These are phyloP conservation scores for Rhagoletis pomonella DNA, from an alignment of 1,140 invertebrate species.

Conservation along the genomic window DNA sequence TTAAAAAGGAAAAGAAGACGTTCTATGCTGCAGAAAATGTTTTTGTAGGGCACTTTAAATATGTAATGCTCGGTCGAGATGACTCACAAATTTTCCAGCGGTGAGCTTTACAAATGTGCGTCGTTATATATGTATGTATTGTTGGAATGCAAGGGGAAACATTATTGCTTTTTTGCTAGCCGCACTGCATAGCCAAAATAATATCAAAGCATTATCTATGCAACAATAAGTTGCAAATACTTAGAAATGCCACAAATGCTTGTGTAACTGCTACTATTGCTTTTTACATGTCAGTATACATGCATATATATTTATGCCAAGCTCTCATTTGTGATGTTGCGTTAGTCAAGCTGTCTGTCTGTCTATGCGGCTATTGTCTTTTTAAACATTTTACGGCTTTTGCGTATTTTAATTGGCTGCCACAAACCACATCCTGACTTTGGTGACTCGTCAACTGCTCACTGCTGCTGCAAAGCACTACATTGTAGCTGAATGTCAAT, in stretches of 20 bases:
- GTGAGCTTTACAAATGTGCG: too few species aligned
- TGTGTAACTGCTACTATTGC: background rate
- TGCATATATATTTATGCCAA: background rate
- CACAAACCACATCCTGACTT: background rate
- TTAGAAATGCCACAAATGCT: background rate
- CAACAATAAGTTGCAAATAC: background rate
- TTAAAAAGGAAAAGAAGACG: too few species aligned
- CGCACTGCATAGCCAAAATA: background rate
- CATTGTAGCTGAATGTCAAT: too few species aligned
- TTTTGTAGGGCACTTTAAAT: too few species aligned
- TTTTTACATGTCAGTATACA: background rate
- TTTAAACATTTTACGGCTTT: background rate
- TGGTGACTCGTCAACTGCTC: background rate
- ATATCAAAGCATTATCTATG: background rate
- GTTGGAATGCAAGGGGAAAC: too few species aligned
- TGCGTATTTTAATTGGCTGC: conserved; percentile 25
- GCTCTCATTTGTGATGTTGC: background rate
- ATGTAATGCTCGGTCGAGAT: too few species aligned
- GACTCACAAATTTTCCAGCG: too few species aligned
- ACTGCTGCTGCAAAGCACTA: background rate
- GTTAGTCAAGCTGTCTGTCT: background rate
- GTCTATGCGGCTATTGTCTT: background rate
- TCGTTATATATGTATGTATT: too few species aligned
- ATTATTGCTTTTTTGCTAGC: background rate
- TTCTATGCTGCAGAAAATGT: too few species aligned